Evolutionary conservation across 2,113 vertebrate genomes (phyloP), one percentile per base, ranked within the genome.

Genomic region (Forbesichthys papilliferus): DNA sequence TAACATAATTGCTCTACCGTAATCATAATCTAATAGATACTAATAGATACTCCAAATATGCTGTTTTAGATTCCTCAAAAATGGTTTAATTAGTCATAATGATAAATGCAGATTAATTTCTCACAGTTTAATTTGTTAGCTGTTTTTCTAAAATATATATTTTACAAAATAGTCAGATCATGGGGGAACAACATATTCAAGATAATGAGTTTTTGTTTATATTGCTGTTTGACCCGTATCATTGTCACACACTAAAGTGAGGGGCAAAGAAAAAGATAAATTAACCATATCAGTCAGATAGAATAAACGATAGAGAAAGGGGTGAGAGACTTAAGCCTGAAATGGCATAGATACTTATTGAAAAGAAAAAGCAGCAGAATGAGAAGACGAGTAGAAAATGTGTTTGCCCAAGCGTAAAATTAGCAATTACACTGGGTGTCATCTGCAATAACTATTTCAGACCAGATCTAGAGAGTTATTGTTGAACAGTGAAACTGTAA

Each of bases 391-490:
- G 81, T 85, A 85, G 88, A 97, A 97, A 96, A 96, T 96, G 94
- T 94, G 96, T 85, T 88, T 86, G 89, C 89, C 91, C 91, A 93
- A 92, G 94, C 93, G 94, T 95, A 97, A 98, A 98, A 98, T 98
- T 95, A 97, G 93, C 94, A 96, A 97, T 99, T 97, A 96, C 94
- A 92, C 93, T 94, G 92, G 4, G 75, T 96, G 96, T 94, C 95
- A 96, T 96, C 94, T 93, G 95, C 96, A 97, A 96, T 98, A 96
- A 95, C 94, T 94, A 93, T 95, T 97, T 95, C 94, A 95, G 93
- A 89, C 89, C 93, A 95, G 94, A 96, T 96, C 94, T 95, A 94
- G 93, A 90, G 93, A 93, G 93, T 95, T 95, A 95, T 95, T 90
- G 92, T 95, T 91, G 91, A 92, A 91, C 91, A 65, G 57, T 93